Conservation (phyloP, 2,797 vertebrate species). For the Cyclura pinguis region DNA sequence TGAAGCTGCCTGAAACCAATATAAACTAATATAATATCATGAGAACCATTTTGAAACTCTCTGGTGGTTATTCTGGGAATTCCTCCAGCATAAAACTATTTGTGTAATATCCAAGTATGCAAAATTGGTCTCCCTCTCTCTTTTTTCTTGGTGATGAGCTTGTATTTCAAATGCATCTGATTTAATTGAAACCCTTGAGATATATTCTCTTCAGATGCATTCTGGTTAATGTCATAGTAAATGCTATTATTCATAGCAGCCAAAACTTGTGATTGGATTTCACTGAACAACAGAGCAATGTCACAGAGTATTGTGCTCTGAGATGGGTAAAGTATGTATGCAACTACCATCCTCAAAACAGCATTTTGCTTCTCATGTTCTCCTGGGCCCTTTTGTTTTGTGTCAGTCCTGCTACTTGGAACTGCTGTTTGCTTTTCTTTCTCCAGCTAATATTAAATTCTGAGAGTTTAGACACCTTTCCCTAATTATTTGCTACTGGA, state of each 20-base stretch:
- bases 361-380: constrained; percentile 19
- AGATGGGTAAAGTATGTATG: background rate
- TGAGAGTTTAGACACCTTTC: background rate
- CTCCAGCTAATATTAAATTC: background rate
- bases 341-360: constrained; percentile 15
- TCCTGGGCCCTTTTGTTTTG: background rate
- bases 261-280: constrained; percentile 12
- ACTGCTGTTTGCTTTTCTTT: background rate
- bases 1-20: constrained; percentile 18
- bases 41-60: background rate
- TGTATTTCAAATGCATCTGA: background rate
- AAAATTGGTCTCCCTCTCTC: background rate
- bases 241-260: constrained; percentile 13
- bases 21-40: background rate
- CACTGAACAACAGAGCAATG: constrained; percentile 25
- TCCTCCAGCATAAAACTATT: background rate
- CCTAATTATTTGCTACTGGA: background rate
- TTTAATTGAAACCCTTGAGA: background rate
- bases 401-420: background rate
- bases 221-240: background rate
- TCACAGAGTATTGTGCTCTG: background rate
- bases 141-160: background rate
- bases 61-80: background rate
- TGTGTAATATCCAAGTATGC: background rate
- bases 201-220: background rate